Conservation (phyloP, 2,888 invertebrate species). For the Cantharis flavilabris region DNA sequence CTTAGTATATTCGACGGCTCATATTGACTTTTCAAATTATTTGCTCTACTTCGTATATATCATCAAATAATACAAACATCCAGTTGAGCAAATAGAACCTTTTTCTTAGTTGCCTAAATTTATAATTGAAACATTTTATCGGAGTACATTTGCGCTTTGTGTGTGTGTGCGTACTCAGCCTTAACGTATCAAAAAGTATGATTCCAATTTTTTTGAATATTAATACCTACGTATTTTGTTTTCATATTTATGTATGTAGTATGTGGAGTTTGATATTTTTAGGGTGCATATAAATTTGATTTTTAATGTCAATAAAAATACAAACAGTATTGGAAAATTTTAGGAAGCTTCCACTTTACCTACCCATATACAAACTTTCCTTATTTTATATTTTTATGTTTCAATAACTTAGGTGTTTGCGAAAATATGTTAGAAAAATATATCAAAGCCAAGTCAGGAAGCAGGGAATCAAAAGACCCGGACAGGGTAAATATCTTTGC, state of each 20-base stretch:
- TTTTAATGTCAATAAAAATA: not conserved
- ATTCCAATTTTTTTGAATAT: not conserved
- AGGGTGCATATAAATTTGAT: not conserved
- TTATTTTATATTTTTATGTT: not conserved
- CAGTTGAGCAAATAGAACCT: not conserved
- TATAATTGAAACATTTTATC: not conserved
- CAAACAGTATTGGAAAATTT: not conserved
- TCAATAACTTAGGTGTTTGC: too few species aligned
- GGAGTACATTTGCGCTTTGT: not conserved
- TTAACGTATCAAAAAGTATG: not conserved
- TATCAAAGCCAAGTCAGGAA: not conserved
- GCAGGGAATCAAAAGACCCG: not conserved
- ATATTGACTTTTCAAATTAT: not conserved
- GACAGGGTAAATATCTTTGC: not conserved
- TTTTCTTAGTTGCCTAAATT: not conserved
- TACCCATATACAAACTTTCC: not conserved
- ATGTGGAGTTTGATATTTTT: not conserved
- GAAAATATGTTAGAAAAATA: not conserved
- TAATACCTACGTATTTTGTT: not conserved
- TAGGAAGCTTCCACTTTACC: not conserved
- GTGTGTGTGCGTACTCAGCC: not conserved
- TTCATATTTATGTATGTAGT: not conserved
- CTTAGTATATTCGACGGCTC: not conserved
- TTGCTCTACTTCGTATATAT: not conserved
- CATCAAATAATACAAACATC: not conserved